Base-by-base conservation (phyloP, 1,140 invertebrate species). In the Ericerus pela region DNA sequence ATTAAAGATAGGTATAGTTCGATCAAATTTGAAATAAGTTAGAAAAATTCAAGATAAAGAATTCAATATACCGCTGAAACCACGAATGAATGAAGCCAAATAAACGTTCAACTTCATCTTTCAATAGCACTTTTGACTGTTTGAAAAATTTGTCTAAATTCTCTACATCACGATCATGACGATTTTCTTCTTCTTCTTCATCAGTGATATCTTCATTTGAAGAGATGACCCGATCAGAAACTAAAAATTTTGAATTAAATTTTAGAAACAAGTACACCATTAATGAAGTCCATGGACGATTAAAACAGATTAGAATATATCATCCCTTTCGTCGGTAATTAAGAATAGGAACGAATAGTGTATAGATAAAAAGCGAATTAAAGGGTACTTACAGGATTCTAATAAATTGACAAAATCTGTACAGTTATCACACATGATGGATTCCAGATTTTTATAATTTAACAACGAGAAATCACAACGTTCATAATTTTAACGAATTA, bases 401-500 rank as follows among this genome's bases (percentile, higher is more conserved):
- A 63, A 54, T 30, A 63, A 58, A 41, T 63, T 61, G 37, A 62
- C 57, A 54, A 63, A 63, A 59, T 63, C 62, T 14, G 61, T 58
- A 57, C 62, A 63, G 41, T 61, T 57, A 63, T 63, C 62, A 61
- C 62, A 63, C 62, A 63, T 63, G n/a, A n/a, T n/a, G n/a, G n/a
- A n/a, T n/a, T n/a, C n/a, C n/a, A n/a, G n/a, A n/a, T n/a, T n/a
- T n/a, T n/a, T n/a, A n/a, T n/a, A n/a, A n/a, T n/a, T n/a, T n/a
- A n/a, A n/a, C n/a, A n/a, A n/a, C n/a, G n/a, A n/a, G n/a, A n/a
- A n/a, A n/a, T n/a, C n/a, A n/a, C n/a, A n/a, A n/a, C n/a, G n/a
- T n/a, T n/a, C n/a, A n/a, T n/a, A n/a, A n/a, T n/a, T n/a, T n/a
- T n/a, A n/a, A n/a, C n/a, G n/a, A n/a, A n/a, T n/a, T n/a, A n/a